These are phyloP conservation scores for Magallana angulata DNA, from an alignment of 1,140 invertebrate species.

Conservation along the genomic window DNA sequence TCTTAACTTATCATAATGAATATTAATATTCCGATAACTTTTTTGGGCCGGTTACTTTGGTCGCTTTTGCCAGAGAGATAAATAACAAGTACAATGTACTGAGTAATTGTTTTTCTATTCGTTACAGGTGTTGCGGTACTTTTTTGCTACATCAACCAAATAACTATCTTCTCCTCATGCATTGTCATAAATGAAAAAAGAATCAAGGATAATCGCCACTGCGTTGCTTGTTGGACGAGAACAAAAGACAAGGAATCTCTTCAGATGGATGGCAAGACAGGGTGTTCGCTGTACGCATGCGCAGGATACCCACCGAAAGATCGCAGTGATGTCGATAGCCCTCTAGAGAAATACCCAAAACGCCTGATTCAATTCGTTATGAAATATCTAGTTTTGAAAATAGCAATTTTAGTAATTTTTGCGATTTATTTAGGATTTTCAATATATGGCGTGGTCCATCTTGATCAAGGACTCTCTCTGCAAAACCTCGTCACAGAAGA, in stretches of 20 bases:
- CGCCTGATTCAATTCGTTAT: slow-evolving; percentile 45
- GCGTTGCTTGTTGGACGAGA: slow-evolving; percentile 49
- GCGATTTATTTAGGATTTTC: slow-evolving; percentile 90
- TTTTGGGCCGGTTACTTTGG: no score
- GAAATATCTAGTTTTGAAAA: slow-evolving; percentile 64
- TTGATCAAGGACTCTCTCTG: slow-evolving; percentile 91
- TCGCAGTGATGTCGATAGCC: slow-evolving; percentile 46
- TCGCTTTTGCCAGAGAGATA: no score
- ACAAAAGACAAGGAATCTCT: slow-evolving; percentile 37
- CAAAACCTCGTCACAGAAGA: slow-evolving; percentile 75
- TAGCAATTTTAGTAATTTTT: slow-evolving; percentile 88
- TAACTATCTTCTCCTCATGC: slow-evolving; percentile 53
- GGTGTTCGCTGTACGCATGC: slow-evolving; percentile 29
- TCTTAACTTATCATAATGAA: no score
- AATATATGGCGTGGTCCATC: slow-evolving; percentile 90
- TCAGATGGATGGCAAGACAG: slow-evolving; percentile 43
- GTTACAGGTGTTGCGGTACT: slow-evolving; percentile 56
- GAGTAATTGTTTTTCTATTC: neutral
- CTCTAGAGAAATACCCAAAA: slow-evolving; percentile 44
- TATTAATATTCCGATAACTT: no score
- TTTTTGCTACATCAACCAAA: slow-evolving; percentile 57
- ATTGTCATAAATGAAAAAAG: slow-evolving; percentile 54
- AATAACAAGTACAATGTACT: no score
- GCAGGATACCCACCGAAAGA: slow-evolving; percentile 38
- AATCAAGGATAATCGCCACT: slow-evolving; percentile 51